Evolutionary conservation across 2,888 invertebrate species (phyloP), one percentile per base, ranked within the genome.

Genomic region (Crioceris asparagi): DNA sequence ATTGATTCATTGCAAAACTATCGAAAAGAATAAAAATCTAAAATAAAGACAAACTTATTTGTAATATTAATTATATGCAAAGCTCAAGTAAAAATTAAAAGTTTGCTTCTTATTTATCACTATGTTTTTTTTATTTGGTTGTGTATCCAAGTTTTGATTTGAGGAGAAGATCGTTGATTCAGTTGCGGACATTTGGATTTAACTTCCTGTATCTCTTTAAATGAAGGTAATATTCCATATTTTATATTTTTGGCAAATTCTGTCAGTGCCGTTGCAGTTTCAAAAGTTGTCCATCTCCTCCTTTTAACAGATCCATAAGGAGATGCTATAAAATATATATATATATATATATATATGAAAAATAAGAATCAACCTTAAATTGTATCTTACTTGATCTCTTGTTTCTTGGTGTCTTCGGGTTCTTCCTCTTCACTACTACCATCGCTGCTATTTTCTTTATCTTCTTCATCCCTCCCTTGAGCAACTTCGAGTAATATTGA

Each of bases 401-500:
- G 25, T 32, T 37, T 23, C 11, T 32, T 10, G 10, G n/a, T n/a
- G n/a, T 25, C 10, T 21, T 18, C 7, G 12, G 5, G 7, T 18
- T 36, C 7, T 16, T 25, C 36, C 17, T 23, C 32, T 15, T 16
- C 31, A 31, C 25, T 32, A 11, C n/a, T 14, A 11, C 32, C 25
- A n/a, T 17, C 18, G 17, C 16, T 16, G 10, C 17, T 17, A 25
- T 10, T 18, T 7, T 38, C 33, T 18, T 23, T 19, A 6, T 30
- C 17, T 18, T 25, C 23, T 12, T 40, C 37, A 16, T 21, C 23
- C 10, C 8, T 32, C 10, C 47, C 47, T 37, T 49, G 46, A 3
- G 46, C 47, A 3, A 34, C 29, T 31, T 51, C 44, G 19, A 48
- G 33, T 31, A 53, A 29, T 16, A 41, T 41, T 4, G 51, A 52